Evolutionary conservation across 2,888 invertebrate genomes (phyloP).

Genomic region (Hypomecis atomaria): DNA sequence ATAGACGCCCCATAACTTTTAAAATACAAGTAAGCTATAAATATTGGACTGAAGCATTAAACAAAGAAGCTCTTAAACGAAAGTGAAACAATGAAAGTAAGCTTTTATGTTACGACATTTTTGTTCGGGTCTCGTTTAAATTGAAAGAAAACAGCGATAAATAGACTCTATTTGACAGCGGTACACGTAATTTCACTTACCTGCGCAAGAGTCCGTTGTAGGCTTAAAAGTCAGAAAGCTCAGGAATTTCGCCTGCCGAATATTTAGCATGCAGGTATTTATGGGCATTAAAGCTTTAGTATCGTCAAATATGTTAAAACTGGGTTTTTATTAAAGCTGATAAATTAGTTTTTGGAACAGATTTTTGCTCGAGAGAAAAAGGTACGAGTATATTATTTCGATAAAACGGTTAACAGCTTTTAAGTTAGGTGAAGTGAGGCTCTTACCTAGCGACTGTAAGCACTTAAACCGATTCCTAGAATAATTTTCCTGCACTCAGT

Average conservation of each 20-base stretch:
- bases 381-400: no score
- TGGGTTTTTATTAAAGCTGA: no score
- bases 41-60: conserved; percentile 24
- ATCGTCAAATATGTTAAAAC: background rate
- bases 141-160: conserved; percentile 69
- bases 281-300: conserved; percentile 32
- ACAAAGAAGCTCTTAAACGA: conserved; percentile 34
- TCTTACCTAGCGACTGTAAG: no score
- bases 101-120: conserved; percentile 51
- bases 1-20: conserved; percentile 2
- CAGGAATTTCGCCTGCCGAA: conserved; percentile 60
- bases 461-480: no score
- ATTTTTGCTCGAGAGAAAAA: no score
- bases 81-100: conserved; percentile 45
- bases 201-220: conserved; percentile 70
- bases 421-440: no score
- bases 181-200: conserved; percentile 81
- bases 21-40: conserved; percentile 11
- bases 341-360: no score
- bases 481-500: no score
- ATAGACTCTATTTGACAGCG: conserved; percentile 74
- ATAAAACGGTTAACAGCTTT: no score
- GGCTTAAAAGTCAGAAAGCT: conserved; percentile 43
- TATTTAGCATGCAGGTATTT: conserved; percentile 52
- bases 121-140: conserved; percentile 59